Conservation (phyloP, 2,797 vertebrate species). For the Poeciliopsis presidionis region DNA sequence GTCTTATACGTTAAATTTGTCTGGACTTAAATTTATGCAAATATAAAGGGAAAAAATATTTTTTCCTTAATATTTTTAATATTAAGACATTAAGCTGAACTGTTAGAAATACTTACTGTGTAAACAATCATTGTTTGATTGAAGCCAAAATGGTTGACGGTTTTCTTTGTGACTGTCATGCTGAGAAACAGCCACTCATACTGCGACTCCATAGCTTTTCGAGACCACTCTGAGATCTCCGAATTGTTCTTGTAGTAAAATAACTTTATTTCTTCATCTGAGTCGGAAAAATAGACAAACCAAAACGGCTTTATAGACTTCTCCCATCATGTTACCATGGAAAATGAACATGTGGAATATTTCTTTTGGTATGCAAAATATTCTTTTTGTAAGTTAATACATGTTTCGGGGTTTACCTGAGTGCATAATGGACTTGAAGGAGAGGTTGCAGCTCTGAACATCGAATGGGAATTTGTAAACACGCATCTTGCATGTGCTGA, state of each 20-base stretch:
- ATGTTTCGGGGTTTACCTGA: constrained; percentile 27
- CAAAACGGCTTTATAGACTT: neutral
- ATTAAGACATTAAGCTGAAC: neutral
- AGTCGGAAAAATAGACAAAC: neutral
- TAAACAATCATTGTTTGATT: constrained; percentile 52
- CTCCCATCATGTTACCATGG: neutral
- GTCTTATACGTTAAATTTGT: no score
- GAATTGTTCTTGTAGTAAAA: neutral
- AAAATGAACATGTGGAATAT: neutral
- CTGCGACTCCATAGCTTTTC: constrained; percentile 37
- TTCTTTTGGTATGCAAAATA: neutral
- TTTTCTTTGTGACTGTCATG: constrained; percentile 24
- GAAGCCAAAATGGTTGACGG: neutral
- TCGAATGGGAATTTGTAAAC: constrained; percentile 72
- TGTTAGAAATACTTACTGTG: constrained; percentile 49
- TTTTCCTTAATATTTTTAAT: no score
- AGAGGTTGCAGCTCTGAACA: constrained; percentile 64
- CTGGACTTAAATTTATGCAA: neutral
- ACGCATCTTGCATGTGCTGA: constrained; percentile 66
- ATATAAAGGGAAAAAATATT: neutral
- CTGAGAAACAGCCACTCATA: constrained; percentile 69
- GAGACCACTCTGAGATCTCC: constrained; percentile 8
- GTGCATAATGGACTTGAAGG: constrained; percentile 58
- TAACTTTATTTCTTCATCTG: constrained; percentile 28
- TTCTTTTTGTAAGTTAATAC: neutral